phyloP scores from a whole-genome alignment of 2,797 vertebrate genomes.

The Staurois parvus region DNA sequence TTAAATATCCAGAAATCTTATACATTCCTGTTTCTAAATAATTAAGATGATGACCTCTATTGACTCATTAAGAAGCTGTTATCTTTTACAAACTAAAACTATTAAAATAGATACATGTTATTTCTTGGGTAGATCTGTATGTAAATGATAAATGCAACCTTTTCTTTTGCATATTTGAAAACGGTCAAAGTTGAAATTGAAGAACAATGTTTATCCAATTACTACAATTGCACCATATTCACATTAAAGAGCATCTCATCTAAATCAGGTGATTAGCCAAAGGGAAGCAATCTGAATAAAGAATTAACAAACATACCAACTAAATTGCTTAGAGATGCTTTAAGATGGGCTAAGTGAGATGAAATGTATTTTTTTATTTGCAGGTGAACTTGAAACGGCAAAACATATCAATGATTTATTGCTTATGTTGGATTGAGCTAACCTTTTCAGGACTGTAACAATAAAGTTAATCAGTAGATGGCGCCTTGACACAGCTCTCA shows the following conservation, averaged over 20 bases:
- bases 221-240: constrained; percentile 51
- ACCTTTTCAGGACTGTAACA: constrained; percentile 35
- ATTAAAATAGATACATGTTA: constrained; percentile 10
- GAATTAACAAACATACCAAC: constrained; percentile 43
- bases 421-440: background rate
- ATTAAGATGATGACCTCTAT: constrained; percentile 1
- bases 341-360: constrained; percentile 43
- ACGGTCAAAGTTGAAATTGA: constrained; percentile 60
- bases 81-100: background rate
- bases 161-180: constrained; percentile 19
- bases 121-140: constrained; percentile 17
- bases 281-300: constrained; percentile 54
- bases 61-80: constrained; percentile 9
- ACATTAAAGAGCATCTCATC: constrained; percentile 55
- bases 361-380: constrained; percentile 47
- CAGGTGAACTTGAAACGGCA: constrained; percentile 32
- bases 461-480: constrained; percentile 52
- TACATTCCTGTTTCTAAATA: background rate
- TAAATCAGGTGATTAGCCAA: constrained; percentile 60
- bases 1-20: background rate
- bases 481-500: constrained; percentile 55
- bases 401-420: constrained; percentile 54
- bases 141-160: constrained; percentile 27
- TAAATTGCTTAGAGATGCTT: constrained; percentile 42
- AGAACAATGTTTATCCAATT: constrained; percentile 50